A percentile compares a stretch with the other conserved stretches of the same genome.
Conservation (phyloP, 2,113 vertebrate species). For the Archocentrus centrarchus region DNA sequence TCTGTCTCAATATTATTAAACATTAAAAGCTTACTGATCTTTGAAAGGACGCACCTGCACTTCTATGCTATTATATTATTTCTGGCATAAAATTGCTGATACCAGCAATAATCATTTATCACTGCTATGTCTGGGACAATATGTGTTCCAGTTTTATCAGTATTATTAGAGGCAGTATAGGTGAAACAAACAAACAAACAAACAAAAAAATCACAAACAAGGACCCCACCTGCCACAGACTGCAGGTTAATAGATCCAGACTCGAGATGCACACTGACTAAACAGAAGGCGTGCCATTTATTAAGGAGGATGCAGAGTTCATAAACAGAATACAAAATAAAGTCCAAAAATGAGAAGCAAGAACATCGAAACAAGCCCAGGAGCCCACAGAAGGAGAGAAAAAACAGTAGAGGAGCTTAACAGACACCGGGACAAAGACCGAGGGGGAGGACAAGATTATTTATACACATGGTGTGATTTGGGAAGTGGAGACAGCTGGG, state of each 20-base stretch:
- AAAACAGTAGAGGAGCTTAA: neutral
- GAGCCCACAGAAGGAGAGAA: neutral
- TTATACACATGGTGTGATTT: neutral
- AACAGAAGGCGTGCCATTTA: neutral
- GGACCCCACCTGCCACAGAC: neutral
- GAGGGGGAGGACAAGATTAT: neutral
- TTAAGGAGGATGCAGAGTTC: neutral
- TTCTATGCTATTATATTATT: neutral
- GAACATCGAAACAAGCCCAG: neutral
- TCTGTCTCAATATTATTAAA: neutral
- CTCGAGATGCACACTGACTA: neutral
- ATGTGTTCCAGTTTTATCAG: neutral
- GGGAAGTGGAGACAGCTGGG: constrained; percentile 6
- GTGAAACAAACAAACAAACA: neutral
- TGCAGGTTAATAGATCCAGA: neutral
- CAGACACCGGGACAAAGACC: neutral
- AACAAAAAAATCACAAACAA: neutral
- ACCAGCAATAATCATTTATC: neutral
- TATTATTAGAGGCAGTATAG: neutral
- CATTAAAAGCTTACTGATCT: neutral
- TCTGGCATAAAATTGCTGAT: neutral
- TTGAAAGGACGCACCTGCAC: neutral
- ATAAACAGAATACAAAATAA: neutral
- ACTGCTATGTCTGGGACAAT: neutral
- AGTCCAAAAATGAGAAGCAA: neutral